Conservation (phyloP, 2,888 invertebrate species). For the Polyommatus icarus region DNA sequence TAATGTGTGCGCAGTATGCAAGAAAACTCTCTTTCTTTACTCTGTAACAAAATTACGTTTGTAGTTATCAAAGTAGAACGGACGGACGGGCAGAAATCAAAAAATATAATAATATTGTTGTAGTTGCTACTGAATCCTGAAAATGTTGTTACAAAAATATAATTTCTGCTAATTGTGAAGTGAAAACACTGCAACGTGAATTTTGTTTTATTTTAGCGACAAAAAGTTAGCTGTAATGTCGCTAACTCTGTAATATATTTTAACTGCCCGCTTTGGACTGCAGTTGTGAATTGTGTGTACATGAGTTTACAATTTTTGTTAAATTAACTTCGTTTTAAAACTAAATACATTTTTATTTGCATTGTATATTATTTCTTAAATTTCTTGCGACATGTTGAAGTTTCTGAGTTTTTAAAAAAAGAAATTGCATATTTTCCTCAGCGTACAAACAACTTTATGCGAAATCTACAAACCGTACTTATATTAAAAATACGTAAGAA, state of each 20-base stretch:
- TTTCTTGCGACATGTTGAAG: background rate
- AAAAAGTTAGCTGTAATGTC: slow-evolving; percentile 8
- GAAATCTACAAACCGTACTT: too few species aligned
- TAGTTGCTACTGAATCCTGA: background rate
- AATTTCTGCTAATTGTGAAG: slow-evolving; percentile 35
- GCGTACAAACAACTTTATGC: too few species aligned
- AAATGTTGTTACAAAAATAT: background rate
- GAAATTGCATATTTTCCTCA: background rate
- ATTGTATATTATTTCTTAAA: background rate
- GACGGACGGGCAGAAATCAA: background rate
- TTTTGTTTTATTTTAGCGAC: slow-evolving; percentile 9
- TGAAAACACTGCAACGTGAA: slow-evolving; percentile 30
- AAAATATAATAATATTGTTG: background rate
- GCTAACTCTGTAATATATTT: slow-evolving; percentile 1
- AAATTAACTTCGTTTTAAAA: background rate
- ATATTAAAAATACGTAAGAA: too few species aligned
- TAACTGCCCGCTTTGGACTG: background rate
- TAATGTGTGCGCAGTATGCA: too few species aligned
- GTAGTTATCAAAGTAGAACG: too few species aligned
- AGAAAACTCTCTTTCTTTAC: too few species aligned
- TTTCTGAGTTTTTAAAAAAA: background rate
- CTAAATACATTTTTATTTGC: background rate
- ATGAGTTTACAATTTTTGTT: background rate
- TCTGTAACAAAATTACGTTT: too few species aligned
- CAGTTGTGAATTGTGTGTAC: background rate